These are phyloP conservation scores for Rhopalosiphum maidis DNA, from an alignment of 1,140 invertebrate species.

Conservation along the genomic window DNA sequence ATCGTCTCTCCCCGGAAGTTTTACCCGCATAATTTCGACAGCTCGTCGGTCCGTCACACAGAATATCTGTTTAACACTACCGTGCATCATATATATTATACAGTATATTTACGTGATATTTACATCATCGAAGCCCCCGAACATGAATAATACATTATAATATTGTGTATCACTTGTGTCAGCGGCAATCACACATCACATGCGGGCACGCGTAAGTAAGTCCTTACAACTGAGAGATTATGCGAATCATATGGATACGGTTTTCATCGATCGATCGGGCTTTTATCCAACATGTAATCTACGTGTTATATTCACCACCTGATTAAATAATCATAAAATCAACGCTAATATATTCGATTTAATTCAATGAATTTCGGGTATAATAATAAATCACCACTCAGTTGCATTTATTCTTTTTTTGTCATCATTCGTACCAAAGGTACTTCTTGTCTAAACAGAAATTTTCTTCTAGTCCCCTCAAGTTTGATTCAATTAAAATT, in stretches of 20 bases:
- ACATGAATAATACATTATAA: not conserved
- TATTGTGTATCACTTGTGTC: not conserved
- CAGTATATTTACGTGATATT: not conserved
- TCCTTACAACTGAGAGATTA: not conserved
- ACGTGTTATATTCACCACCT: not conserved
- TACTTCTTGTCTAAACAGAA: too few species aligned
- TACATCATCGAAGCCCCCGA: not conserved
- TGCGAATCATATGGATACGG: not conserved
- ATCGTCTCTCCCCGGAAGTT: not conserved
- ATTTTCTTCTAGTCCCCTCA: too few species aligned
- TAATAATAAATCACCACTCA: not conserved
- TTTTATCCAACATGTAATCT: not conserved
- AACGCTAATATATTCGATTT: not conserved
- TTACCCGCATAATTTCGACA: slow-evolving; percentile 1
- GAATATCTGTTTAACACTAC: not conserved
- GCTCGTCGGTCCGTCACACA: not conserved
- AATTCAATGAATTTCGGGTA: not conserved
- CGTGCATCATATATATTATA: not conserved
- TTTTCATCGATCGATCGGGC: not conserved
- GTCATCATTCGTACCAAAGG: too few species aligned
- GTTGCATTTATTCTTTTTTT: not conserved
- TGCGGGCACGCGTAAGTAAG: not conserved
- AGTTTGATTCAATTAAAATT: too few species aligned
- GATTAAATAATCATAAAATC: not conserved
- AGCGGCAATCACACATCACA: not conserved